A percentile compares a stretch with the other conserved stretches of the same genome.
Evolutionary conservation across 2,797 vertebrate genomes (phyloP).

Genomic region (Syngnathus acus): DNA sequence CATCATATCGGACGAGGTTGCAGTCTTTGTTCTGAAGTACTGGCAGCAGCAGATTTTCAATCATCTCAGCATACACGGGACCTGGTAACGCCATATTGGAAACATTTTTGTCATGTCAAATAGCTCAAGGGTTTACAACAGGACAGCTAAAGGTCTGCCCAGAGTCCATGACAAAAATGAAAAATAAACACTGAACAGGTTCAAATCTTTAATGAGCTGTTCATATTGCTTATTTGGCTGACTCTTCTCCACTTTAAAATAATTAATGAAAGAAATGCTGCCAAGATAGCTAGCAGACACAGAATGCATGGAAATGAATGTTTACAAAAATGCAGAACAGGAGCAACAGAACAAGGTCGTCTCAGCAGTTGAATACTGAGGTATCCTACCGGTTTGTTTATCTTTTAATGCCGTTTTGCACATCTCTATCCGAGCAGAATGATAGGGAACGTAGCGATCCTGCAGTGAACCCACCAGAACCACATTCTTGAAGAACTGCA

Average conservation of each 20-base stretch:
- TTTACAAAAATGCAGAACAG: neutral
- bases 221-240: no score
- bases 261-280: no score
- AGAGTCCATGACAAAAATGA: no score
- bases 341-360: neutral
- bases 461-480: constrained; percentile 94
- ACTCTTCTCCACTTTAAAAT: no score
- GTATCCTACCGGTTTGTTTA: constrained; percentile 88
- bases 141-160: no score
- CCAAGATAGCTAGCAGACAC: neutral
- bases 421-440: constrained; percentile 98
- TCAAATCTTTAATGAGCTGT: no score
- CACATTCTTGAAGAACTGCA: constrained; percentile 96
- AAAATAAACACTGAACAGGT: no score
- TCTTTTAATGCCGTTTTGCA: constrained; percentile 99
- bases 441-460: constrained; percentile 97
- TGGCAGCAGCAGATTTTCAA: constrained; percentile 92
- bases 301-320: neutral
- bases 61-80: constrained; percentile 98
- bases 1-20: constrained; percentile 93
- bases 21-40: constrained; percentile 95
- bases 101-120: neutral
- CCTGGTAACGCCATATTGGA: constrained; percentile 61
- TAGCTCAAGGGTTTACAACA: neutral
- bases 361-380: neutral